Evolutionary conservation across 2,113 vertebrate genomes (phyloP).

Genomic region (Podarcis cretensis): DNA sequence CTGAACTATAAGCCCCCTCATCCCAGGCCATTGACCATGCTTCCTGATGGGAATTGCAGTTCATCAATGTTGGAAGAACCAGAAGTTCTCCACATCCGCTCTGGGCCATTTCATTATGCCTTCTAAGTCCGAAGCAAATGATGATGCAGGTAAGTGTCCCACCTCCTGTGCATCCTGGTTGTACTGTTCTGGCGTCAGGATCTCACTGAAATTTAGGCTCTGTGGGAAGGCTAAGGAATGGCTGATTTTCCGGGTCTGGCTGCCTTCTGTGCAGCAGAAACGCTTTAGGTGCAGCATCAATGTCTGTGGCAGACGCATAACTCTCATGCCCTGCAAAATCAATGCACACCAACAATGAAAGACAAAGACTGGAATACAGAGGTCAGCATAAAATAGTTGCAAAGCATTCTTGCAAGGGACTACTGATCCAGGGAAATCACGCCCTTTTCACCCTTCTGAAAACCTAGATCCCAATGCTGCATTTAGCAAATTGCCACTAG

Average conservation of each 20-base stretch:
- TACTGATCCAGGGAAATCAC: too few relatives aligned
- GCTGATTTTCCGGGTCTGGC: constrained; percentile 55
- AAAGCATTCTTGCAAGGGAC: neutral
- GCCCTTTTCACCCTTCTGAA: neutral
- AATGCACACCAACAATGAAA: neutral
- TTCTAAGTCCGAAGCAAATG: neutral
- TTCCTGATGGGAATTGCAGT: neutral
- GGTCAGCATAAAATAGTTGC: neutral
- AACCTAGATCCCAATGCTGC: neutral
- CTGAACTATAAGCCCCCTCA: neutral
- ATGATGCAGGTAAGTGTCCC: neutral
- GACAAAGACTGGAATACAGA: neutral
- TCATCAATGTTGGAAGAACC: too few relatives aligned
- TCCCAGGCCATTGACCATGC: too few relatives aligned
- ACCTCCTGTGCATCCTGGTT: constrained; percentile 59
- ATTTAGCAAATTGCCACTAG: neutral
- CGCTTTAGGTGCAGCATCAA: constrained; percentile 77
- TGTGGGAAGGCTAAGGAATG: constrained; percentile 70
- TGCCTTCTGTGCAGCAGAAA: constrained; percentile 53
- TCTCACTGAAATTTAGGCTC: constrained; percentile 65
- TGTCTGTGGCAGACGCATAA: constrained; percentile 68
- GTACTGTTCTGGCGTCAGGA: constrained; percentile 57
- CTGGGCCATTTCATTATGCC: neutral
- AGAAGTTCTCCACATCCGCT: neutral
- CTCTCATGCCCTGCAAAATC: constrained; percentile 68